Conservation (phyloP, 2,797 vertebrate species). For the Cirrhinus mrigala region DNA sequence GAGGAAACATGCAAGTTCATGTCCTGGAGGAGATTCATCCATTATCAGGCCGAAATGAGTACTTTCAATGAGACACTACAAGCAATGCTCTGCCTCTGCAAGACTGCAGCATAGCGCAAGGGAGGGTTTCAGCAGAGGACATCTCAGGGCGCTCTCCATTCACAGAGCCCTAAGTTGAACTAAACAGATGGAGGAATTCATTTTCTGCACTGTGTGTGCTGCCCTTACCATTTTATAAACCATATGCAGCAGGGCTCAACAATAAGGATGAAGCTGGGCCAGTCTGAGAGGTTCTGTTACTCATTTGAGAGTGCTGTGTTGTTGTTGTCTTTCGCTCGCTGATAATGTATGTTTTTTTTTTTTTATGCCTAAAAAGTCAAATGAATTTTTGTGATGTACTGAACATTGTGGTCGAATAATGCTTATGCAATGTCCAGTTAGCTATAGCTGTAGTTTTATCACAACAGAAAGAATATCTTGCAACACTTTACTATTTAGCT, state of each 20-base stretch:
- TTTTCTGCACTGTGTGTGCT: constrained; percentile 9
- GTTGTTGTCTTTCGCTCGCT: neutral
- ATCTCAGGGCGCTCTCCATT: constrained; percentile 23
- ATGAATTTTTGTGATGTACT: neutral
- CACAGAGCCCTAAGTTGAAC: constrained; percentile 31
- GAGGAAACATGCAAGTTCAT: constrained; percentile 38
- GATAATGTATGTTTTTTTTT: neutral
- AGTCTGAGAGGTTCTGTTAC: neutral
- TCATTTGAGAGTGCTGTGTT: neutral
- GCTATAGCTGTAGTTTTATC: neutral
- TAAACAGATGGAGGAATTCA: constrained; percentile 41
- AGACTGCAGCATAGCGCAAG: constrained; percentile 5
- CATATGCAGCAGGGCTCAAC: neutral
- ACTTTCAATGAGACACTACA: constrained; percentile 44
- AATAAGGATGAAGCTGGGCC: neutral
- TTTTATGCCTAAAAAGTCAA: neutral
- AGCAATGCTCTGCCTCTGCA: constrained; percentile 22
- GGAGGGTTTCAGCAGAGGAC: constrained; percentile 35
- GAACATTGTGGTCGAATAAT: neutral
- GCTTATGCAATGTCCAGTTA: neutral
- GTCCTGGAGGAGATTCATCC: constrained; percentile 55
- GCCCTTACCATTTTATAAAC: neutral
- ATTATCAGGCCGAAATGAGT: constrained; percentile 49
- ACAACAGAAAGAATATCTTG: neutral
- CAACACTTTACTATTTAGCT: neutral